These are phyloP conservation scores for Chironomus tentans DNA, from an alignment of 2,888 invertebrate species.

Conservation along the genomic window DNA sequence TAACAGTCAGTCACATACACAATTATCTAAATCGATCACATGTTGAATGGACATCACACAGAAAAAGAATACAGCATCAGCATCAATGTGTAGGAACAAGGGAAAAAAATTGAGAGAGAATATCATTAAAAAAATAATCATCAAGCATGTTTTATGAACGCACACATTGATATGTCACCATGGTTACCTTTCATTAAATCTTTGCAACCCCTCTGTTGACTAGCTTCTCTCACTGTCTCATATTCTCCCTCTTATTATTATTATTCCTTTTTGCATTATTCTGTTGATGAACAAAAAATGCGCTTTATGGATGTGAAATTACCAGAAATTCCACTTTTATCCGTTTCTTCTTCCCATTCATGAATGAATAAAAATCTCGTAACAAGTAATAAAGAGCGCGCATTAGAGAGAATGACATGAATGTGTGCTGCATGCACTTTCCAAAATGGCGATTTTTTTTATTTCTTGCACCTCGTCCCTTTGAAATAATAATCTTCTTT, in stretches of 20 bases:
- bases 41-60: neutral
- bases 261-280: too few species aligned
- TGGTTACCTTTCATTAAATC: neutral
- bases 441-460: constrained; percentile 12
- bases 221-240: neutral
- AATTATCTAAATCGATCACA: neutral
- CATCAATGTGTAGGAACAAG: neutral
- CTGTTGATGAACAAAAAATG: too few species aligned
- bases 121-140: too few species aligned
- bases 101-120: too few species aligned
- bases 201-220: neutral
- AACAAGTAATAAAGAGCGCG: too few species aligned
- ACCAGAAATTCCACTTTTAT: too few species aligned
- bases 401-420: too few species aligned
- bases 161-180: neutral
- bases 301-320: too few species aligned
- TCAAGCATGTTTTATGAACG: too few species aligned
- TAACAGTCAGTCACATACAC: neutral
- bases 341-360: too few species aligned
- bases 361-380: too few species aligned
- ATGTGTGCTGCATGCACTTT: neutral
- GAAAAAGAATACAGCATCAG: neutral
- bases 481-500: too few species aligned
- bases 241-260: neutral
- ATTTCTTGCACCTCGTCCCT: neutral